Conservation (phyloP, 2,797 vertebrate species). For the Tadarida brasiliensis region DNA sequence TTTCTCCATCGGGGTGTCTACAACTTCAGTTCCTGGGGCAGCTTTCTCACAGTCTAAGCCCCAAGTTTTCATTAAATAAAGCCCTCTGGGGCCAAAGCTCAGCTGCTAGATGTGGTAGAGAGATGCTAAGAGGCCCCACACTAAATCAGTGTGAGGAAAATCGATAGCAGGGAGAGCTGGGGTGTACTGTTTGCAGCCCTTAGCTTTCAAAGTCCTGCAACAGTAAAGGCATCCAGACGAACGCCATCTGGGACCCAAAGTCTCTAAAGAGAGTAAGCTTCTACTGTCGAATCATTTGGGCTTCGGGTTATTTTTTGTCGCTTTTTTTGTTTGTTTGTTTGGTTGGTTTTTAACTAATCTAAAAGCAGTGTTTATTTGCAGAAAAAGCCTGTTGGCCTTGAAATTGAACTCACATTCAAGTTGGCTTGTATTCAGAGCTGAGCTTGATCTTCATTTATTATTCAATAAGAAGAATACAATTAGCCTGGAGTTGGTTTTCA, state of each 20-base stretch:
- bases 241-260: background rate
- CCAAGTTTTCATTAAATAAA: conserved; percentile 79
- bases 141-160: conserved; percentile 74
- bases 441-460: conserved; percentile 78
- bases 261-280: conserved; percentile 60
- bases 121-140: conserved; percentile 69
- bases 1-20: conserved; percentile 67
- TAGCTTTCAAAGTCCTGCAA: conserved; percentile 54
- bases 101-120: conserved; percentile 66
- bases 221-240: conserved; percentile 65
- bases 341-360: conserved; percentile 56
- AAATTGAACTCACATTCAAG: conserved; percentile 76
- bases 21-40: conserved; percentile 69
- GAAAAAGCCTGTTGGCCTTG: conserved; percentile 63
- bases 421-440: conserved; percentile 72
- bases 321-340: conserved; percentile 52
- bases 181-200: conserved; percentile 51
- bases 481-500: conserved; percentile 79
- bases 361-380: conserved; percentile 19
- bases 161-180: conserved; percentile 68
- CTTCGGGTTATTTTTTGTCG: background rate
- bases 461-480: conserved; percentile 79
- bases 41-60: conserved; percentile 67
- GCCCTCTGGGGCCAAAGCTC: conserved; percentile 69
- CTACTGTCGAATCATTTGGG: conserved; percentile 50